phyloP scores from a whole-genome alignment of 2,888 invertebrate species.

The Lamellibrachia columna region DNA sequence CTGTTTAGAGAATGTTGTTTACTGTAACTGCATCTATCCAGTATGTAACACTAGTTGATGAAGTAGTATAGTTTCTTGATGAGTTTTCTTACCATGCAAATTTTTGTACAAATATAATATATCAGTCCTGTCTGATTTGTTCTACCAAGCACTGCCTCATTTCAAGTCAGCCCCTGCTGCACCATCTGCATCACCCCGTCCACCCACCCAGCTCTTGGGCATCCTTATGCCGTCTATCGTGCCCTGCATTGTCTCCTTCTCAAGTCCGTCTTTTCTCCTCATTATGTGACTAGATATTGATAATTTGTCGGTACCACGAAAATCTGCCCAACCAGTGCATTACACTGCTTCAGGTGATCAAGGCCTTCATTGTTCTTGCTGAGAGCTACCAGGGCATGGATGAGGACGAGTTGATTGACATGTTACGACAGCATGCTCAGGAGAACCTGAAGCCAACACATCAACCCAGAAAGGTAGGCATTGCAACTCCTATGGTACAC shows the following conservation, averaged over 20 bases:
- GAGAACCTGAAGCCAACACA: constrained; percentile 67
- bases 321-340: not conserved
- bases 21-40: not conserved
- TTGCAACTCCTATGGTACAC: not conserved
- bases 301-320: not conserved
- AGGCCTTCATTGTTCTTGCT: constrained; percentile 66
- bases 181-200: too few species aligned
- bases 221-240: too few species aligned
- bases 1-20: not conserved
- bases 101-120: too few species aligned
- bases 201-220: too few species aligned
- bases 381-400: constrained; percentile 52
- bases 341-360: constrained; percentile 60
- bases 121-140: too few species aligned
- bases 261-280: too few species aligned
- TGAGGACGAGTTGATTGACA: constrained; percentile 51
- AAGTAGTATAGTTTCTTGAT: too few species aligned
- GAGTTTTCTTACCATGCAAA: too few species aligned
- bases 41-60: too few species aligned
- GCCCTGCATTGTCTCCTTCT: too few species aligned
- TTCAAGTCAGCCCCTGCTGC: too few species aligned
- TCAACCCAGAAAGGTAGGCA: constrained; percentile 66
- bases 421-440: constrained; percentile 66
- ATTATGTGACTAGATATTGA: not conserved
- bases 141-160: too few species aligned